Conservation (phyloP, 1,140 invertebrate genomes). For the Drosophila tsacasi region DNA sequence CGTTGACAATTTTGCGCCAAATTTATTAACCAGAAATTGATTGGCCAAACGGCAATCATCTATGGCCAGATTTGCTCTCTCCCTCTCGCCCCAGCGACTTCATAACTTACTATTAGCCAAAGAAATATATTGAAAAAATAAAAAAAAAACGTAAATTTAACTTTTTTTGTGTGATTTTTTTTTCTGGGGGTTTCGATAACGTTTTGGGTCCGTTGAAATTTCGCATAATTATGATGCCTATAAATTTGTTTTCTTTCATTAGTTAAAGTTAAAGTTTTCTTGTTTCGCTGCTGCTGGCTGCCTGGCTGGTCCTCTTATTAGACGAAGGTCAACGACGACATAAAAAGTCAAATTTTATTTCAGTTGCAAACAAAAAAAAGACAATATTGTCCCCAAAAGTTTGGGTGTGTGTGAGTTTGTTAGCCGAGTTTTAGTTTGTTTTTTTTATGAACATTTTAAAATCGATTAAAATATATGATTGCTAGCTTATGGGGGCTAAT, state of each 20-base stretch:
- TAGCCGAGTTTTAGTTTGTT: slow-evolving; percentile 17
- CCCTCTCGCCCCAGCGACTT: slow-evolving; percentile 50
- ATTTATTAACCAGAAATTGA: slow-evolving; percentile 84
- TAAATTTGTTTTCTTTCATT: slow-evolving; percentile 84
- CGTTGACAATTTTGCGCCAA: slow-evolving; percentile 67
- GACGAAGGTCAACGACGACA: slow-evolving; percentile 82
- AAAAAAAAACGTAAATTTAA: slow-evolving; percentile 34
- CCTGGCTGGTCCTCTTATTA: slow-evolving; percentile 65
- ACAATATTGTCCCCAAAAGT: slow-evolving; percentile 22
- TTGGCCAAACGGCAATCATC: slow-evolving; percentile 79
- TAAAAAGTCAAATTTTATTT: slow-evolving; percentile 78
- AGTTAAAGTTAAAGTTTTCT: slow-evolving; percentile 71
- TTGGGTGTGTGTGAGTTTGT: slow-evolving; percentile 9
- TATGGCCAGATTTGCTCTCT: slow-evolving; percentile 47
- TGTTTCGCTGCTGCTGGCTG: slow-evolving; percentile 41
- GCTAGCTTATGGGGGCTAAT: slow-evolving; percentile 61
- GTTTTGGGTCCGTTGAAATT: slow-evolving; percentile 67
- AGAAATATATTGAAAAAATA: slow-evolving; percentile 35
- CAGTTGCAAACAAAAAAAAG: slow-evolving; percentile 43
- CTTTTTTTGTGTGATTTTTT: slow-evolving; percentile 36
- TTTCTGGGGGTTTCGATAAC: slow-evolving; percentile 63
- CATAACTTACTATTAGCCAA: slow-evolving; percentile 80
- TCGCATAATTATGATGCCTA: slow-evolving; percentile 84
- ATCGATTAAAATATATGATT: slow-evolving; percentile 79
- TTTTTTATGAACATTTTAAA: slow-evolving; percentile 76